Evolutionary conservation across 2,888 invertebrate species (phyloP), one percentile per base, ranked within the genome.

Genomic region (Acrocyrtus sp.): DNA sequence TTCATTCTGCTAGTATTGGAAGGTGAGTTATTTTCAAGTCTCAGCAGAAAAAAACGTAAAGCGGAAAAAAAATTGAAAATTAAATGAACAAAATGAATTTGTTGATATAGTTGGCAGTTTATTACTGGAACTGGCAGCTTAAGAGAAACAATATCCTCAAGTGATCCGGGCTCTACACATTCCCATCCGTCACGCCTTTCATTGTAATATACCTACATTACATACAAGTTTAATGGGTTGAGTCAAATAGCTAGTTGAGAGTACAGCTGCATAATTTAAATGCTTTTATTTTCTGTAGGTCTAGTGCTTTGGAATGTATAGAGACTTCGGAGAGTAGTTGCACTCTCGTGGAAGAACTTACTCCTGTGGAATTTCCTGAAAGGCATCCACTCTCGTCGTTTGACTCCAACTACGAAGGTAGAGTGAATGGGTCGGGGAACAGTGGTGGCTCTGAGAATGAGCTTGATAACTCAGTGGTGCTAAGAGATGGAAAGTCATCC

Each of bases 51-150:
- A n/a, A n/a, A n/a, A n/a, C n/a, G n/a, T n/a, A n/a, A n/a, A n/a
- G n/a, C n/a, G n/a, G n/a, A 24, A 17, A 39, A 56, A 12, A 12
- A 15, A 21, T 58, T 8, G 43, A 8, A 17, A 26, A 57, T 43
- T 61, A 6, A 43, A 54, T 3, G 3, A 54, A 15, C 19, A 57
- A 34, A n/a, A 39, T 3, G 6, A 41, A 24, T 58, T 58, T 58
- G 29, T 76, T 81, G n/a, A n/a, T 81, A 19, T 79, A 90, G 90
- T 80, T 91, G 91, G 91, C 90, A 90, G 83, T 87, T 91, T 82
- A 89, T 91, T 72, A 88, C 89, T 10, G 89, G 88, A 8, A 88
- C 90, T 10, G 91, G 91, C 19, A 91, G 90, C 82, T 82, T 89
- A 50, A 84, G 88, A 22, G 87, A 88, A 50, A 86, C 88, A 6